These are phyloP conservation scores for Frankliniella fusca DNA, from an alignment of 2,888 invertebrate genomes.

Conservation along the genomic window DNA sequence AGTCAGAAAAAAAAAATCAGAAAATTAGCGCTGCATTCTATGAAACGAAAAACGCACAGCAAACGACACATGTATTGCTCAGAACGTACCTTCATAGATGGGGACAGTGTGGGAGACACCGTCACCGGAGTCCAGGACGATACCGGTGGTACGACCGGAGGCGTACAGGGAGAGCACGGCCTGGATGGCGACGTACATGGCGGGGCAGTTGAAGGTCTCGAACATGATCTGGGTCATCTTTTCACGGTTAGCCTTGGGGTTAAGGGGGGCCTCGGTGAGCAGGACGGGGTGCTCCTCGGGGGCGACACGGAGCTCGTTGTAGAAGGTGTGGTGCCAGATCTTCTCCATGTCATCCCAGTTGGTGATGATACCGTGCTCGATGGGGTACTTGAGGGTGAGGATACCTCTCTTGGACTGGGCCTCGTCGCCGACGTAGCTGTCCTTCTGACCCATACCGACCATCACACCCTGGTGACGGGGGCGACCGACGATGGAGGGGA, in stretches of 20 bases:
- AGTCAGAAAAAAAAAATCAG: conserved; percentile 12
- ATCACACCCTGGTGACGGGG: conserved; percentile 79
- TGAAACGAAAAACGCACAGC: not conserved
- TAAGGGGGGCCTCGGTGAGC: conserved; percentile 84
- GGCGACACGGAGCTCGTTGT: conserved; percentile 85
- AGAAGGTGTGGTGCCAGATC: conserved; percentile 92
- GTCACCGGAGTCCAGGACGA: conserved; percentile 89
- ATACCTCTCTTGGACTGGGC: conserved; percentile 86
- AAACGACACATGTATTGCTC: not conserved
- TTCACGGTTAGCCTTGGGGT: conserved; percentile 89
- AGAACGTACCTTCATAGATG: conserved; percentile 77
- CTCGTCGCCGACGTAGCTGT: conserved; percentile 82
- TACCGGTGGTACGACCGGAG: conserved; percentile 94
- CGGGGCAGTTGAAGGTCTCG: conserved; percentile 89
- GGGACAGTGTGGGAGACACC: conserved; percentile 93
- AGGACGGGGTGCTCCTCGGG: conserved; percentile 91
- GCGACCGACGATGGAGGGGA: conserved; percentile 86
- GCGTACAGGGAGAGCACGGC: conserved; percentile 92
- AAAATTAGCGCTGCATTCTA: not conserved
- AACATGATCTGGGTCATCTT: conserved; percentile 94
- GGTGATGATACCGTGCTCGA: conserved; percentile 86
- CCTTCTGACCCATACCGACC: conserved; percentile 90
- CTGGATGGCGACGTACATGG: conserved; percentile 93
- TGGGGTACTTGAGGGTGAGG: conserved; percentile 82
- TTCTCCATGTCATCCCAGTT: conserved; percentile 93